Percentiles rank a stretch among this genome's conserved stretches.
Conservation (phyloP, 2,888 invertebrate species). For the Exephanes ischioxanthus region DNA sequence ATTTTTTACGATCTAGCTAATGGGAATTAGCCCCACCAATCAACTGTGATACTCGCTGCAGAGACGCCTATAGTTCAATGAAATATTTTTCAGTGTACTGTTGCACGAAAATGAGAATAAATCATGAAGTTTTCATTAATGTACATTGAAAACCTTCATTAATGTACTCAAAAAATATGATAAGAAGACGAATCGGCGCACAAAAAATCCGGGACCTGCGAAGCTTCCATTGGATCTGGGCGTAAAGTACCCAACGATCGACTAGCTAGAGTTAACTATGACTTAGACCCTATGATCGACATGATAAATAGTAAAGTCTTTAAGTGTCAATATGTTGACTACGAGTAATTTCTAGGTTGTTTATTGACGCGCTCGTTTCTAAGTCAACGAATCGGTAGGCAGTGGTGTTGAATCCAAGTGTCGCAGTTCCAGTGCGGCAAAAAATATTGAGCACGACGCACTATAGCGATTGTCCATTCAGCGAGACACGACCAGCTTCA, state of each 20-base stretch:
- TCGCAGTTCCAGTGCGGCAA: neutral
- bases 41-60: neutral
- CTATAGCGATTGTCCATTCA: neutral
- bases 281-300: too few relatives aligned
- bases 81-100: neutral
- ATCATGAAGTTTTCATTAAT: too few relatives aligned
- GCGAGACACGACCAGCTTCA: too few relatives aligned
- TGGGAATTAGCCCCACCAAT: neutral
- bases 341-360: too few relatives aligned
- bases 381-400: neutral
- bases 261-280: neutral
- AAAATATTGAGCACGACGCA: neutral
- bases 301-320: neutral
- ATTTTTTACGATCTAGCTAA: neutral
- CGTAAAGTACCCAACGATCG: neutral
- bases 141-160: too few relatives aligned
- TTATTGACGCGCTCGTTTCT: too few relatives aligned
- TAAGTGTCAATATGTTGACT: neutral
- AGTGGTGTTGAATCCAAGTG: neutral
- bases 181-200: too few relatives aligned
- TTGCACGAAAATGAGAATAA: too few relatives aligned
- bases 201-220: too few relatives aligned
- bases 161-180: too few relatives aligned
- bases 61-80: neutral
- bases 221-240: too few relatives aligned